phyloP scores from a whole-genome alignment of 1,140 invertebrate species.

The Macrocentrus cingulum region DNA sequence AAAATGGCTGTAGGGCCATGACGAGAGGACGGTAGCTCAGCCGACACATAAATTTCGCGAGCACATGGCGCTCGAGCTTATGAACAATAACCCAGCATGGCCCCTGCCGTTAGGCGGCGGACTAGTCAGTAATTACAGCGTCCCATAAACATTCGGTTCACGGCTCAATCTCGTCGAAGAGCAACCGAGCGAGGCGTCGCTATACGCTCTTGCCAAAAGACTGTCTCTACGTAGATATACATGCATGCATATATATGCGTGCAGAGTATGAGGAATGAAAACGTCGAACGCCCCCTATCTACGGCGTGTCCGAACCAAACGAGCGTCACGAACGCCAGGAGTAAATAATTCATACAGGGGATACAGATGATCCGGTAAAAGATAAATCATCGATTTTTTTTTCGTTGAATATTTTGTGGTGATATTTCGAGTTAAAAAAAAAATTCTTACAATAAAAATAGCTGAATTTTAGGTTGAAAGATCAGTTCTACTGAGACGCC shows the following conservation, averaged over 20 bases:
- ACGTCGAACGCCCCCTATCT: conserved; percentile 1
- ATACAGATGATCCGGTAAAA: too few species aligned
- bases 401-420: too few species aligned
- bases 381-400: too few species aligned
- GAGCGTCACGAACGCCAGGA: neutral
- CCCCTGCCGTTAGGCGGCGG: conserved; percentile 24
- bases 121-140: conserved; percentile 34
- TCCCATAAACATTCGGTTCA: conserved; percentile 34
- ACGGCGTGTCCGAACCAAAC: conserved; percentile 5
- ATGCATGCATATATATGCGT: neutral
- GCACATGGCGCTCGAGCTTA: conserved; percentile 36
- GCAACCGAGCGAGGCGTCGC: conserved; percentile 4
- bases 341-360: neutral
- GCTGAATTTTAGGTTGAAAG: too few species aligned
- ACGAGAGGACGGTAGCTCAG: conserved; percentile 24
- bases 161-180: conserved; percentile 34
- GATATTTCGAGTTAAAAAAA: too few species aligned
- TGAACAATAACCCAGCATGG: conserved; percentile 35
- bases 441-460: too few species aligned
- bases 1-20: neutral
- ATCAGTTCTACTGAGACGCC: too few species aligned
- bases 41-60: conserved; percentile 34
- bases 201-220: conserved; percentile 5
- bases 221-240: neutral
- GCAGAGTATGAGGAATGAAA: conserved; percentile 1